Conservation (phyloP, 2,888 invertebrate genomes). For the Apocheima hispidaria region DNA sequence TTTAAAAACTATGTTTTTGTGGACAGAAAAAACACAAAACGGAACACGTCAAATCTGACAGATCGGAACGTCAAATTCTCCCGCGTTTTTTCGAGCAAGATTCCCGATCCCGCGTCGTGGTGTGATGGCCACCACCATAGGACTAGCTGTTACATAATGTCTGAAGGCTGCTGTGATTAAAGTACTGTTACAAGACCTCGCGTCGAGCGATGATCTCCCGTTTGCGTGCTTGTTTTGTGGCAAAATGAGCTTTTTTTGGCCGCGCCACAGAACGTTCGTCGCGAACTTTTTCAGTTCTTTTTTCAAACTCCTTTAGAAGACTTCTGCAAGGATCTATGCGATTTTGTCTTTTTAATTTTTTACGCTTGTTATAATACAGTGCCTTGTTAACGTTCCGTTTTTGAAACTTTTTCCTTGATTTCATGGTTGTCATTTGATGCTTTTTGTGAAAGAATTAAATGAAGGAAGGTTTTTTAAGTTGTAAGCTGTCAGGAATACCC, state of each 20-base stretch:
- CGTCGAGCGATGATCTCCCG: slow-evolving; percentile 79
- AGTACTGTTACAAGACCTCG: slow-evolving; percentile 85
- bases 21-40: slow-evolving; percentile 4
- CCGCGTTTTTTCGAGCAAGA: slow-evolving; percentile 41
- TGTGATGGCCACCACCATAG: slow-evolving; percentile 68
- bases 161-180: slow-evolving; percentile 73
- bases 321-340: slow-evolving; percentile 38
- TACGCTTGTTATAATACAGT: slow-evolving; percentile 29
- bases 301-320: slow-evolving; percentile 12
- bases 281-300: slow-evolving; percentile 35
- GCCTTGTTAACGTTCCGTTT: slow-evolving; percentile 21
- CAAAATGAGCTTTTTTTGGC: slow-evolving; percentile 79
- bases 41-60: slow-evolving; percentile 18
- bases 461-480: neutral
- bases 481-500: neutral
- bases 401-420: slow-evolving; percentile 17
- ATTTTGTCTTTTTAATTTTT: slow-evolving; percentile 40
- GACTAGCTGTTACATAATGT: slow-evolving; percentile 82
- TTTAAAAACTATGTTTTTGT: slow-evolving; percentile 8
- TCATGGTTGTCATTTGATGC: slow-evolving; percentile 14
- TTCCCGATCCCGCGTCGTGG: slow-evolving; percentile 66
- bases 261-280: slow-evolving; percentile 60
- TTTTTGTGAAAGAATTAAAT: neutral
- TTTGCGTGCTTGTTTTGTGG: slow-evolving; percentile 79
- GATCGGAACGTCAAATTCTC: slow-evolving; percentile 31